Conservation (phyloP, 2,797 vertebrate species). For the Scarus forsteni region DNA sequence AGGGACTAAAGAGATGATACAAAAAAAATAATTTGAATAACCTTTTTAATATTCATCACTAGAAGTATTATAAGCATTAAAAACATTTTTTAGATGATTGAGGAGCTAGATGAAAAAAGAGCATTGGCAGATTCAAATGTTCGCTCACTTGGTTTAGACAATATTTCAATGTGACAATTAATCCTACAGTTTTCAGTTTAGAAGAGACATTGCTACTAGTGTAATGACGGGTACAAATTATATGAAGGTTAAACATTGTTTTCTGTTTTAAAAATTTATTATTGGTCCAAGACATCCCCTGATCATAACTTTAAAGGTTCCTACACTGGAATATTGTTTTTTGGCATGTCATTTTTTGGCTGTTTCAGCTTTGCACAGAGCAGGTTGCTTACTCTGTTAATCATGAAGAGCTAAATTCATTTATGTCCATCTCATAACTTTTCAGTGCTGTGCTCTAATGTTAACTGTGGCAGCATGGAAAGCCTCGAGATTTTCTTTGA, state of each 20-base stretch:
- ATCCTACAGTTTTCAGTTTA: background rate
- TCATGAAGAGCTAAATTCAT: too few relatives aligned
- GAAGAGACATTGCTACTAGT: background rate
- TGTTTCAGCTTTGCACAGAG: background rate
- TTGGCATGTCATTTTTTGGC: background rate
- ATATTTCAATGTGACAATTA: background rate
- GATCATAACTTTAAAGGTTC: too few relatives aligned
- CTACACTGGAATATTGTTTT: too few relatives aligned
- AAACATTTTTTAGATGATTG: constrained; percentile 9
- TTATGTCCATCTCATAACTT: too few relatives aligned
- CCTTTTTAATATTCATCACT: constrained; percentile 1
- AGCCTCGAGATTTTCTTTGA: too few relatives aligned
- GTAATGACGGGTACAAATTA: background rate
- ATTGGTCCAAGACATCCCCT: too few relatives aligned
- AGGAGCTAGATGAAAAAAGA: constrained; percentile 17
- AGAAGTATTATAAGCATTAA: background rate
- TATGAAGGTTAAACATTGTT: background rate
- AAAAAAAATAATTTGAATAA: constrained; percentile 30
- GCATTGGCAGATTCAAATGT: background rate
- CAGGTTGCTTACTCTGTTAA: background rate
- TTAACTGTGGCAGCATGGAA: too few relatives aligned
- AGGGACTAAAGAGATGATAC: constrained; percentile 3
- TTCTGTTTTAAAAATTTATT: too few relatives aligned
- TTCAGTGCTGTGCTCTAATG: too few relatives aligned
- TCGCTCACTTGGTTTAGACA: background rate